These are phyloP conservation scores for Lonchura striata DNA, from an alignment of 2,113 vertebrate genomes.

Conservation along the genomic window DNA sequence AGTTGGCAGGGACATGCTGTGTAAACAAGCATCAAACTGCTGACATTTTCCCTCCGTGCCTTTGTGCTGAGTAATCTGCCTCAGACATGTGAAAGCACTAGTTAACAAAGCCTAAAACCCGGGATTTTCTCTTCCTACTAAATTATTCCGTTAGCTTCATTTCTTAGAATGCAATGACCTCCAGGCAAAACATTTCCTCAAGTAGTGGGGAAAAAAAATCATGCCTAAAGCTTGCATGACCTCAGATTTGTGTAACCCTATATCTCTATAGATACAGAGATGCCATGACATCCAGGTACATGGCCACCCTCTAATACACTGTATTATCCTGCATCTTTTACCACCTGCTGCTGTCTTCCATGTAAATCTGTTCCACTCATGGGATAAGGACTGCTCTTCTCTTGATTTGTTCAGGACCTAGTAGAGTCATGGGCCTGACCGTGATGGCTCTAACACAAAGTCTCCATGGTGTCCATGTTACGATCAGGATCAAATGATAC, in stretches of 20 bases:
- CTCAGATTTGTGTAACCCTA: not conserved
- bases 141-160: not conserved
- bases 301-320: not conserved
- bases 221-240: not conserved
- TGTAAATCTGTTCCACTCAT: not conserved
- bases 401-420: not conserved
- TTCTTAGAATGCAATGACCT: not conserved
- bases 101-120: not conserved
- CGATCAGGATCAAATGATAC: not conserved
- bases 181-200: not conserved
- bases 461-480: not conserved
- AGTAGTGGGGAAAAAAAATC: not conserved
- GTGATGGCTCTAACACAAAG: not conserved
- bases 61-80: not conserved
- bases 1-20: not conserved
- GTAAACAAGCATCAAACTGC: conserved; percentile 14
- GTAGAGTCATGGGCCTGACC: not conserved
- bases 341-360: not conserved
- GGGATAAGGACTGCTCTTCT: not conserved
- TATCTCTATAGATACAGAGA: not conserved
- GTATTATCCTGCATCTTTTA: not conserved
- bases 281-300: accelerated
- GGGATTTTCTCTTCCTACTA: not conserved
- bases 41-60: not conserved
- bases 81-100: not conserved